Percentiles rank a stretch among this genome's conserved stretches.
These are phyloP conservation scores for Coregonus suidteri DNA, from an alignment of 2,797 vertebrate species.

Conservation along the genomic window DNA sequence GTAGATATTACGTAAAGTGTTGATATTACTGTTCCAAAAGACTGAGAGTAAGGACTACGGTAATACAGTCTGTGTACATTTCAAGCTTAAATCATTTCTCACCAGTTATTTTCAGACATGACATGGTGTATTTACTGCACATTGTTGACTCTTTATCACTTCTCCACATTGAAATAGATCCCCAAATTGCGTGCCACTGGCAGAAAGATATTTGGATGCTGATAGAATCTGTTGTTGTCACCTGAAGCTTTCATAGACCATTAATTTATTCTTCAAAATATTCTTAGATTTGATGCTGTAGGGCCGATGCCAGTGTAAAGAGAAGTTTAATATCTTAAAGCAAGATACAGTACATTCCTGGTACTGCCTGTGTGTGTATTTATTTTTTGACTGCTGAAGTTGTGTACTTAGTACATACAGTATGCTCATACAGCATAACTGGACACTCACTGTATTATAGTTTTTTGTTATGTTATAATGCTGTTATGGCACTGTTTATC, in stretches of 20 bases:
- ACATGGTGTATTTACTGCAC: slow-evolving; percentile 53
- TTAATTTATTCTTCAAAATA: slow-evolving; percentile 71
- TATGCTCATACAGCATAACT: slow-evolving; percentile 47
- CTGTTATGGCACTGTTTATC: slow-evolving; percentile 47
- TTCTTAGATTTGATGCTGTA: slow-evolving; percentile 58
- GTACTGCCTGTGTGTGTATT: slow-evolving; percentile 28
- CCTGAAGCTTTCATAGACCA: slow-evolving; percentile 65
- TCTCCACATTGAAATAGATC: slow-evolving; percentile 80
- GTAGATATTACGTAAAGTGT: slow-evolving; percentile 1
- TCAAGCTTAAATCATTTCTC: slow-evolving; percentile 57
- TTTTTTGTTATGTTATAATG: slow-evolving; percentile 49
- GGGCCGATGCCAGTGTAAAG: slow-evolving; percentile 50
- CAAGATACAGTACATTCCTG: slow-evolving; percentile 28
- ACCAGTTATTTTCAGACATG: slow-evolving; percentile 61
- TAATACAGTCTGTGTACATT: slow-evolving; percentile 58
- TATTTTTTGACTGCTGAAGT: slow-evolving; percentile 38
- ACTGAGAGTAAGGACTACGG: slow-evolving; percentile 45
- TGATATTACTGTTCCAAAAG: slow-evolving; percentile 33
- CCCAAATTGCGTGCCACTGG: slow-evolving; percentile 68
- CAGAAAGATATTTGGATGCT: slow-evolving; percentile 62
- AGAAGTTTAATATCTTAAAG: slow-evolving; percentile 51
- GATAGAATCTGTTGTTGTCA: slow-evolving; percentile 62
- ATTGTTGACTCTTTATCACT: slow-evolving; percentile 72
- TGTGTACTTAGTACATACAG: slow-evolving; percentile 4
- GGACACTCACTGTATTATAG: slow-evolving; percentile 46